These are phyloP conservation scores for Lutraria rhynchaena DNA, from an alignment of 1,140 invertebrate species.

Conservation along the genomic window DNA sequence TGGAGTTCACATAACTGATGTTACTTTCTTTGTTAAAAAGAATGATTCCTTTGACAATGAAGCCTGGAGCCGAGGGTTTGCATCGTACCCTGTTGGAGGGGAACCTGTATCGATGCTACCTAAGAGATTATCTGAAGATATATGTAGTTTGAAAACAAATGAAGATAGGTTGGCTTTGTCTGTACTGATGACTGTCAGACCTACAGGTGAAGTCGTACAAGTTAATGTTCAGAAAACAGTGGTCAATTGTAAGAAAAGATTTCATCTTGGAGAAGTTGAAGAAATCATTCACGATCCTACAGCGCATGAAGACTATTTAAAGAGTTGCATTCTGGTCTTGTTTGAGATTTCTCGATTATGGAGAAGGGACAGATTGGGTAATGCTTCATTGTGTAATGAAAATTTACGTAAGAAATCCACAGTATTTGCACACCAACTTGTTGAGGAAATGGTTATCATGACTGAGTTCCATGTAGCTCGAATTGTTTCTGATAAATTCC, in stretches of 20 bases:
- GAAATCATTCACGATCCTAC: slow-evolving; percentile 68
- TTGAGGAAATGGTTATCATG: slow-evolving; percentile 74
- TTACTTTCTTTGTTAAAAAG: slow-evolving; percentile 75
- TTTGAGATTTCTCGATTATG: slow-evolving; percentile 70
- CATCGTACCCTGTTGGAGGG: slow-evolving; percentile 67
- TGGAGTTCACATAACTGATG: slow-evolving; percentile 80
- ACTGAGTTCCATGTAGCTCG: slow-evolving; percentile 74
- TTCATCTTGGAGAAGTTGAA: slow-evolving; percentile 71
- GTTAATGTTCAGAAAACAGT: slow-evolving; percentile 64
- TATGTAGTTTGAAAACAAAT: slow-evolving; percentile 80
- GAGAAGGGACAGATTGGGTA: slow-evolving; percentile 71
- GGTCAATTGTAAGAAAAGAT: slow-evolving; percentile 71
- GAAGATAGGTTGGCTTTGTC: slow-evolving; percentile 77
- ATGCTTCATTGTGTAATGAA: slow-evolving; percentile 68
- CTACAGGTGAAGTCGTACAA: slow-evolving; percentile 66
- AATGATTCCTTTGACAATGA: slow-evolving; percentile 75
- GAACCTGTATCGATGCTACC: slow-evolving; percentile 81
- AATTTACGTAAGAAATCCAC: slow-evolving; percentile 50
- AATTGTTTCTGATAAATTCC: slow-evolving; percentile 66
- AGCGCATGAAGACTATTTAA: slow-evolving; percentile 69
- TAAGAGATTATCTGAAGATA: slow-evolving; percentile 76
- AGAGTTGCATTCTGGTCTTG: slow-evolving; percentile 73
- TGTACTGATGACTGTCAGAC: slow-evolving; percentile 72
- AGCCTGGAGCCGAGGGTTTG: slow-evolving; percentile 70
- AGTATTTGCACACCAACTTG: slow-evolving; percentile 64